Base-by-base conservation (phyloP, 2,113 vertebrate species). In the Tenrec ecaudatus region DNA sequence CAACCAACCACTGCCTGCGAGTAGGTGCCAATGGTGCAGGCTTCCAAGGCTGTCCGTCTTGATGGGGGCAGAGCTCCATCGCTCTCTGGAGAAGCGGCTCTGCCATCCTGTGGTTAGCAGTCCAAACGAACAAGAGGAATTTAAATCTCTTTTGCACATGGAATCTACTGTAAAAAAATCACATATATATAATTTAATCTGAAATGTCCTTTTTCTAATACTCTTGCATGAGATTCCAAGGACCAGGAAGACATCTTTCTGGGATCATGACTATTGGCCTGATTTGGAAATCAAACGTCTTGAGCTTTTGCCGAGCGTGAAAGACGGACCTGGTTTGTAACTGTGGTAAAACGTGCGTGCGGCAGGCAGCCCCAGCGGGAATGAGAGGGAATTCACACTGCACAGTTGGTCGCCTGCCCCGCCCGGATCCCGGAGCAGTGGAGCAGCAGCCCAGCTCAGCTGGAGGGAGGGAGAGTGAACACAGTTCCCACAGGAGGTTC, bases 111-210 rank as follows among this genome's bases (percentile, higher is more conserved):
- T 53, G 47, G 12, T 53, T 10, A 53, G 47, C 47, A 5, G 9
- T 53, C 12, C 47, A 53, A 53, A 53, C 11, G 47, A 10, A 53
- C 22, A 38, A 81, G 31, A 75, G 66, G 15, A 22, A 40, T 8
- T n/a, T 8, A 23, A 47, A n/a, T 10, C 36, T 43, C 3, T 23
- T 14, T n/a, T 3, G 57, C 64, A 47, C 22, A 3, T 0, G 8
- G 43, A 33, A 27, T 38, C 58, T 36, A 36, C 20, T n/a, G 2
- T 31, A 62, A 68, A 68, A 64, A 62, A 66, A 62, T 62, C 15
- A 22, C 4, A 11, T 6, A 14, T 22, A 47, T 82, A 75, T 17
- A 33, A 79, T 82, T 76, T 17, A 33, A 79, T 25, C 47, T n/a
- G 60, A 82, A 93, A 80, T 10, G 57, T 33, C 64, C 60, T 75